phyloP scores from a whole-genome alignment of 2,888 invertebrate genomes.

The Caenorhabditis sp. region DNA sequence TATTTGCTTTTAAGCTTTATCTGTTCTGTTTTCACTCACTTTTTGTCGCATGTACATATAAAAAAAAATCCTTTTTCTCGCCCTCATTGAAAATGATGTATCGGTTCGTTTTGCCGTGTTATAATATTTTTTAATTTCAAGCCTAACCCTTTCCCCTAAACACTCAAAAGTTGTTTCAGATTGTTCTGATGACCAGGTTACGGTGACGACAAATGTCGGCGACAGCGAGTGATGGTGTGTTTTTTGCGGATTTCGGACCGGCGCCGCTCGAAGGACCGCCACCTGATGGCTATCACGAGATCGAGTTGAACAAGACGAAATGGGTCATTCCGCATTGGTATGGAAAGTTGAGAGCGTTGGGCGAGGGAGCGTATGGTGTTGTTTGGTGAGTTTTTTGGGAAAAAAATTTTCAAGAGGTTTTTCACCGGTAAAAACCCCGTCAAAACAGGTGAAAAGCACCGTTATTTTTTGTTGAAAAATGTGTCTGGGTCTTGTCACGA shows the following conservation, averaged over 20 bases:
- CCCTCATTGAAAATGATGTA: background rate
- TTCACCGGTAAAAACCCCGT: background rate
- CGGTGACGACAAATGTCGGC: slow-evolving; percentile 18
- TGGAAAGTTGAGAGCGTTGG: slow-evolving; percentile 47
- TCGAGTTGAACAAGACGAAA: slow-evolving; percentile 91
- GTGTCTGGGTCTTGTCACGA: no score
- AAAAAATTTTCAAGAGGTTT: background rate
- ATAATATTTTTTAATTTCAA: no score
- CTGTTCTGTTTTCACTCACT: background rate
- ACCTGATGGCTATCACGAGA: slow-evolving; percentile 68
- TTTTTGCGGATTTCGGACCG: slow-evolving; percentile 53
- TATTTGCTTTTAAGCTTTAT: no score
- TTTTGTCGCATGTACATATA: background rate
- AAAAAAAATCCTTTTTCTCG: background rate
- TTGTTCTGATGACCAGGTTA: background rate
- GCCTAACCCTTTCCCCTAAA: no score
- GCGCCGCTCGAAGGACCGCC: slow-evolving; percentile 47
- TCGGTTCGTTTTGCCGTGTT: no score
- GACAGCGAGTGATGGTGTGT: slow-evolving; percentile 27
- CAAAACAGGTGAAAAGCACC: no score
- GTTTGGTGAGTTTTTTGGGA: slow-evolving; percentile 47
- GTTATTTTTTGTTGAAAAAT: no score
- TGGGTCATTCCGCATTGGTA: slow-evolving; percentile 60
- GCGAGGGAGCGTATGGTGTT: slow-evolving; percentile 61
- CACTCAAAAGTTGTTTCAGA: background rate